A percentile compares a stretch with the other conserved stretches of the same genome.
Evolutionary conservation across 2,888 invertebrate species (phyloP).

Genomic region (Kryphioiulus occultus): DNA sequence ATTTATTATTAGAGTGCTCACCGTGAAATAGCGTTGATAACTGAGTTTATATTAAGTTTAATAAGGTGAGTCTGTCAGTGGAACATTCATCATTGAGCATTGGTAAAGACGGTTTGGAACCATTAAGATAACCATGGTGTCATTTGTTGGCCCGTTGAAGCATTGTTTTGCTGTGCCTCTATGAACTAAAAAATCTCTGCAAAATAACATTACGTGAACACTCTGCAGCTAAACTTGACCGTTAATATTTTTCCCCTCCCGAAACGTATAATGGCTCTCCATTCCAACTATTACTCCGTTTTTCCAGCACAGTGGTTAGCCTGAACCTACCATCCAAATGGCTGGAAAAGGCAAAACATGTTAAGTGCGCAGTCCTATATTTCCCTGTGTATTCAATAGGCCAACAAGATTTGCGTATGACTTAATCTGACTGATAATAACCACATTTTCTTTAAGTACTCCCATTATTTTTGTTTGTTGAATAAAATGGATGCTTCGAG

Average conservation of each 20-base stretch:
- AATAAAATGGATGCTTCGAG: conserved; percentile 27
- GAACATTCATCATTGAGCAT: no score
- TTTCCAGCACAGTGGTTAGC: neutral
- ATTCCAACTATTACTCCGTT: neutral
- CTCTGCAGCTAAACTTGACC: neutral
- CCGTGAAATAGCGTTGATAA: no score
- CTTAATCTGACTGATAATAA: conserved; percentile 31
- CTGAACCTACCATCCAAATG: neutral
- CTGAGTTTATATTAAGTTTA: no score
- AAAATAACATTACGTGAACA: neutral
- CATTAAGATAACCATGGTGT: no score
- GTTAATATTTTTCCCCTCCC: neutral
- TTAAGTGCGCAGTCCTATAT: conserved; percentile 8
- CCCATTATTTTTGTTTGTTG: conserved; percentile 40
- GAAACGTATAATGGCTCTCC: neutral
- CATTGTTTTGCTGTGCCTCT: no score
- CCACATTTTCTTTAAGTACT: neutral
- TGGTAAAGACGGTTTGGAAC: no score
- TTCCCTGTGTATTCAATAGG: conserved; percentile 15
- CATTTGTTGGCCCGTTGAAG: no score
- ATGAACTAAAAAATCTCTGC: neutral
- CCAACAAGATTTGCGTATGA: neutral
- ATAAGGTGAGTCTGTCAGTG: no score
- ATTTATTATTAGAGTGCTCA: no score
- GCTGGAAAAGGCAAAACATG: neutral